Evolutionary conservation across 2,797 vertebrate genomes (phyloP).

Genomic region (Hozukius guyotensis): DNA sequence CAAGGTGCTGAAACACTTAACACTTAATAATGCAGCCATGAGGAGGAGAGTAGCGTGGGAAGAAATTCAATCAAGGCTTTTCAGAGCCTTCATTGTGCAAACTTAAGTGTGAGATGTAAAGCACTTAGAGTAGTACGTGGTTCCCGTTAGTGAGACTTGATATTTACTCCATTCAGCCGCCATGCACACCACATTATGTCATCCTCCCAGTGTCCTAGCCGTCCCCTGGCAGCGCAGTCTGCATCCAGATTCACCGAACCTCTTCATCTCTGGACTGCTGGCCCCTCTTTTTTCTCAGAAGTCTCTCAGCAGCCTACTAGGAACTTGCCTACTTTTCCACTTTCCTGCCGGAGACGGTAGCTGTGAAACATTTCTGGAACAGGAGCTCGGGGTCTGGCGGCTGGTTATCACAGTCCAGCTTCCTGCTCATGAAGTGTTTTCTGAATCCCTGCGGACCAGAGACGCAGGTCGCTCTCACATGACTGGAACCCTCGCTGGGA

Average conservation of each 20-base stretch:
- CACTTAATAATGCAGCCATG: not conserved
- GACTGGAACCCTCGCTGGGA: conserved; percentile 56
- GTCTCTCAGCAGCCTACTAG: conserved; percentile 19
- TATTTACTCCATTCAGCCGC: not conserved
- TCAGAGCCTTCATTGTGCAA: not conserved
- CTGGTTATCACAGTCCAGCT: conserved; percentile 83
- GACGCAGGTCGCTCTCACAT: conserved; percentile 9
- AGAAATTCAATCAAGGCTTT: not conserved
- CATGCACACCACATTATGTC: not conserved
- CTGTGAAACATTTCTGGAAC: conserved; percentile 85
- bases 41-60: not conserved
- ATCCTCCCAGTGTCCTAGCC: not conserved
- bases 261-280: not conserved
- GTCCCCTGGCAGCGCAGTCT: not conserved
- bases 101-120: not conserved
- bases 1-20: not conserved
- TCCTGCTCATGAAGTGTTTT: conserved; percentile 80
- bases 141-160: not conserved
- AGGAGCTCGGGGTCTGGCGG: conserved; percentile 70
- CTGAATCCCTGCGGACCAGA: conserved; percentile 72
- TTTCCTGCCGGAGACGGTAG: conserved; percentile 69
- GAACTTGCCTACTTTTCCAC: conserved; percentile 81
- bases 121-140: not conserved
- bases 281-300: not conserved
- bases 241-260: not conserved